Percentiles rank a stretch among this genome's conserved stretches.
phyloP scores from a whole-genome alignment of 2,113 vertebrate species.

The Mobula birostris region DNA sequence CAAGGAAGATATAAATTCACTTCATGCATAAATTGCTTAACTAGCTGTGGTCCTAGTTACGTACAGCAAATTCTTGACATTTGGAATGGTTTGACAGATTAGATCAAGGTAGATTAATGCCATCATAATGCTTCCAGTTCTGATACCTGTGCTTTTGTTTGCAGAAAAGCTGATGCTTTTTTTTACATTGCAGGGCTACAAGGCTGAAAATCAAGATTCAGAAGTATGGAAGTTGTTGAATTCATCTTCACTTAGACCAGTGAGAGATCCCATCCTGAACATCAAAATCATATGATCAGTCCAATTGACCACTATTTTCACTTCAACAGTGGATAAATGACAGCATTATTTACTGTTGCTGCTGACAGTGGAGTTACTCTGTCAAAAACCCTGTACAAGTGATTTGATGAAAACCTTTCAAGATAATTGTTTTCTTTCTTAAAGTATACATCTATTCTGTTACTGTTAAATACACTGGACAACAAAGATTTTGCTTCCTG shows the following conservation, averaged over 20 bases:
- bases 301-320: neutral
- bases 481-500: no score
- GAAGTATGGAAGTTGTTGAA: neutral
- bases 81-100: neutral
- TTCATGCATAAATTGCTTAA: neutral
- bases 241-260: neutral
- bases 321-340: neutral
- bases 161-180: neutral
- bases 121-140: neutral
- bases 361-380: neutral
- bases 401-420: neutral
- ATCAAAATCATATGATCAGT: neutral
- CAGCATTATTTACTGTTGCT: neutral
- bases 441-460: neutral
- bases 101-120: neutral
- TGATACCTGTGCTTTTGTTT: neutral
- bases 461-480: neutral
- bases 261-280: neutral
- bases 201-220: neutral
- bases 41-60: neutral
- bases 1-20: neutral
- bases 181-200: neutral
- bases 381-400: neutral
- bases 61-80: neutral
- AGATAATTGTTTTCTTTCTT: neutral